Evolutionary conservation across 2,888 invertebrate species (phyloP).

Genomic region (Eucera pruinosa): DNA sequence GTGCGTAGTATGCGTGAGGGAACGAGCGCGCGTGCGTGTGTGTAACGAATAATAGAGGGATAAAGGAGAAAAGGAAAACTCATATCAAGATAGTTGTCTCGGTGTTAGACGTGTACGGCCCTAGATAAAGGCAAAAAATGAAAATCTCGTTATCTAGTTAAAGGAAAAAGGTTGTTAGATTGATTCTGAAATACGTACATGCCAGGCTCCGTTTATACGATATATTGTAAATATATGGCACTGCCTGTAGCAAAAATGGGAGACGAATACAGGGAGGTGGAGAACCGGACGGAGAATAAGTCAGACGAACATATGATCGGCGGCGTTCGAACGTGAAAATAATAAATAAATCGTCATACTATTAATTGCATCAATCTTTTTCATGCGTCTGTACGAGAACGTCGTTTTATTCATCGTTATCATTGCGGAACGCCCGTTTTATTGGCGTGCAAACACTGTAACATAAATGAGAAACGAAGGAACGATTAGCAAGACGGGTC

Average conservation of each 20-base stretch:
- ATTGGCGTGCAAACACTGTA: background rate
- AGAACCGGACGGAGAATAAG: conserved; percentile 51
- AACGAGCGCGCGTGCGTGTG: conserved; percentile 52
- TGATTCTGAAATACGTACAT: conserved; percentile 82
- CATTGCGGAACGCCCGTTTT: background rate
- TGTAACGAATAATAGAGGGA: conserved; percentile 38
- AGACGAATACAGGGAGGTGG: conserved; percentile 51
- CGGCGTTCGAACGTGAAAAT: conserved; percentile 46
- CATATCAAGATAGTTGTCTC: conserved; percentile 84
- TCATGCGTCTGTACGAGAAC: conserved; percentile 29
- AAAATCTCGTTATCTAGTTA: conserved; percentile 84
- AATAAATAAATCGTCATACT: conserved; percentile 49
- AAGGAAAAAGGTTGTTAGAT: conserved; percentile 76
- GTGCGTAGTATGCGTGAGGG: background rate
- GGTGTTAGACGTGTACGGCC: conserved; percentile 84
- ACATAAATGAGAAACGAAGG: conserved; percentile 8
- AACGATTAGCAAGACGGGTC: conserved; percentile 5
- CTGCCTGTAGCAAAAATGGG: conserved; percentile 75
- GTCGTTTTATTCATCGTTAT: conserved; percentile 39
- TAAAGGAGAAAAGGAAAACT: conserved; percentile 77
- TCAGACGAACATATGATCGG: conserved; percentile 53
- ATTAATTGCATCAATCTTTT: conserved; percentile 59
- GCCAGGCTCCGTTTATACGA: conserved; percentile 83
- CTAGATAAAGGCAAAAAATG: conserved; percentile 72
- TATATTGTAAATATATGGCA: conserved; percentile 82